Evolutionary conservation across 1,140 invertebrate species (phyloP), one percentile per base, ranked within the genome.

Genomic region (Papilio polytes): DNA sequence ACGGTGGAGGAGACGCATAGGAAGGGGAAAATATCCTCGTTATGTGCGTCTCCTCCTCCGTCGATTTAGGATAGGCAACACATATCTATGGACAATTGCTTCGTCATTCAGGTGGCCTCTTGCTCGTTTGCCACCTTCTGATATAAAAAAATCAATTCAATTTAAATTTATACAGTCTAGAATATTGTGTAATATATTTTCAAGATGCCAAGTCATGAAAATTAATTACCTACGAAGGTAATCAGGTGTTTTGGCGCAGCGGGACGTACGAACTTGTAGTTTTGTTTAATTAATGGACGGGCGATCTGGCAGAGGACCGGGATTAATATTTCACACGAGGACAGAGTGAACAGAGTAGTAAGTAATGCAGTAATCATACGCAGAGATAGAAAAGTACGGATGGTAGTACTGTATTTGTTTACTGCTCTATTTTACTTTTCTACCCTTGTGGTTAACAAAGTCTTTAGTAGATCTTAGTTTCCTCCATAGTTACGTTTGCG

Each of bases 141-240:
- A 26, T 26, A 26, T 26, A 26, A 26, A 26, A 26, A 36, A 36
- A 36, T 36, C 31, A 0, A 36, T 36, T 36, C 31, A 0, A 36
- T 36, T 36, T 36, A 36, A 36, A 36, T 41, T 41, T 41, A 41
- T 6, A 15, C 18, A 18, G 18, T 20, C 7, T 20, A 20, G 18
- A 26, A 53, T 15, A 15, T 51, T 53, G 9, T 6, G 20, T 26
- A 76, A 76, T 22, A 51, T 1, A 26, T 53, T 51, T 15, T 36
- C 73, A 56, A 41, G 12, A 26, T 46, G 44, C 22, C 10, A 74
- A 81, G 73, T 77, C 51, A 72, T 70, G 77, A 80, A 83, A 84
- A 86, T 86, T 85, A 86, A 86, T 86, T 84, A 84, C 81, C 70
- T 83, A 80, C 77, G 82, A 80, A 83, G 74, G 82, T 85, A 81